Evolutionary conservation across 2,113 vertebrate species (phyloP), one percentile per base, ranked within the genome.

Genomic region (Coptodon bakossiorum): DNA sequence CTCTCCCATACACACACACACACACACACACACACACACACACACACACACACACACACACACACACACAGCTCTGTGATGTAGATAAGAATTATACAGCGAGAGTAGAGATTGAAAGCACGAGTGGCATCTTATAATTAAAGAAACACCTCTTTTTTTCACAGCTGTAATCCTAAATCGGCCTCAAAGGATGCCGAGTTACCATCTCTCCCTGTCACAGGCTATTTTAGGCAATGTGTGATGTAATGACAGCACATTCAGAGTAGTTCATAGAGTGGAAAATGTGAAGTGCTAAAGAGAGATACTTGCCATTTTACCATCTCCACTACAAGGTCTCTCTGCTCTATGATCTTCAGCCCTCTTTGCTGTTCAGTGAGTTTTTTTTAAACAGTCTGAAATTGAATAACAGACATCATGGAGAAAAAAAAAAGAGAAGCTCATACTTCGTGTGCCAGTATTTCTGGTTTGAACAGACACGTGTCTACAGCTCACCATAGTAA

Each of bases 291-390:
- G 87, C 71, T 63, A 52, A 82, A 83, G 82, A 91, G 84, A 89
- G 83, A 92, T 94, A 95, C 95, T 95, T 95, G 92, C 94, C 94
- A 89, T 93, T 91, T 89, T 78, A 89, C 86, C 80, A 83, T 90
- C 88, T 91, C 85, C 91, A 80, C 88, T 61, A 63, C 43, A 48
- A 82, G 80, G 79, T 88, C 86, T 84, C 68, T 87, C 45, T 68
- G 80, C 50, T 76, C 36, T 87, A 54, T 52, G 86, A 81, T 88
- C 89, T 81, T 79, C 90, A 86, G 84, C 50, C 66, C 56, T 89
- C 85, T 86, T 73, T 52, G 19, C 61, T 48, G 57, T 81, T 86
- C 57, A 82, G 71, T 89, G 38, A 29, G 19, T 48, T 57, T 79
- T 52, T 81, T 76, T 81, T 34, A 34, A 43, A 90, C 66, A 83